A percentile compares a stretch with the other conserved stretches of the same genome.
phyloP scores from a whole-genome alignment of 2,113 vertebrate species.

The Riparia riparia region DNA sequence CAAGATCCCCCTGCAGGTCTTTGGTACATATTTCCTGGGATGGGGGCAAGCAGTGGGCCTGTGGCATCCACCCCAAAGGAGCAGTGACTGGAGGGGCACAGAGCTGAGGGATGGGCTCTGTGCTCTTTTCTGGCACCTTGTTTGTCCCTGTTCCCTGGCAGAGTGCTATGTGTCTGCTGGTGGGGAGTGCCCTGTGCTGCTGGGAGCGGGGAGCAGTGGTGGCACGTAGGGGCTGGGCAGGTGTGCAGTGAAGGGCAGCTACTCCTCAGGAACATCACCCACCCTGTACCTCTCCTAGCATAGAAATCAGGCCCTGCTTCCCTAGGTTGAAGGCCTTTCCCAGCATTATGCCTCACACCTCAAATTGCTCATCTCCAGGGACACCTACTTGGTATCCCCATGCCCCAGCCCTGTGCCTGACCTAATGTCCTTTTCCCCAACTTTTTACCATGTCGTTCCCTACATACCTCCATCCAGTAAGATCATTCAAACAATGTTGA shows the following conservation, averaged over 20 bases:
- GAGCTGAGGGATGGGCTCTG: neutral
- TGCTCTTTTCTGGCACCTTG: neutral
- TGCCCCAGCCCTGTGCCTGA: neutral
- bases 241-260: neutral
- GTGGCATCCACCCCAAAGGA: neutral
- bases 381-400: accelerated
- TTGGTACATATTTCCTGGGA: neutral
- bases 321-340: neutral
- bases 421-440: neutral
- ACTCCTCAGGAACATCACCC: accelerated
- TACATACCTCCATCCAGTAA: neutral
- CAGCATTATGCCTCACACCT: neutral
- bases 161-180: neutral
- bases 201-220: neutral
- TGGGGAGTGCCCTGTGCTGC: neutral
- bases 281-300: neutral
- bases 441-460: neutral
- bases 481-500: neutral
- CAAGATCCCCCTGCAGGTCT: accelerated
- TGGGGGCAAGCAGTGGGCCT: accelerated
- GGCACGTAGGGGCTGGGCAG: neutral
- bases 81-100: neutral
- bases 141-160: neutral
- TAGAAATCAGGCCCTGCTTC: neutral
- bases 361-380: neutral